Evolutionary conservation across 2,797 vertebrate species (phyloP), one percentile per base, ranked within the genome.

Genomic region (Heliangelus exortis): DNA sequence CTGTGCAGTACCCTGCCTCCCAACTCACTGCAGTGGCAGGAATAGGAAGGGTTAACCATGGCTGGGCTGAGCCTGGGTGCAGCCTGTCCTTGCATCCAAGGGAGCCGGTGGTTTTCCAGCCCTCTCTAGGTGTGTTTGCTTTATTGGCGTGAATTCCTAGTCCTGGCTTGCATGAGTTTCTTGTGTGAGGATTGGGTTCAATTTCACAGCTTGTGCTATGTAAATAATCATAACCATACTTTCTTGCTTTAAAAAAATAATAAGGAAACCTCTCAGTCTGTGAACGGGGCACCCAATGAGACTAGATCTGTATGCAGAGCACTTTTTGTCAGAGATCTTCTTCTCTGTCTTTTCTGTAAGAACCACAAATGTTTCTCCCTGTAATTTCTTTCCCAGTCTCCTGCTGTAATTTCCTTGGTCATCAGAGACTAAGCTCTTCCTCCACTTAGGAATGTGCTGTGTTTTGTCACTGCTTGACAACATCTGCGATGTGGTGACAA

Each of bases 401-500:
- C 89, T 84, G 69, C 62, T 43, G 83, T 92, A 93, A 92, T 76
- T 96, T 97, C 95, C 93, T 87, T 54, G 39, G 66, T 83, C 93
- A 93, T 94, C 94, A 91, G 91, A 96, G 90, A 96, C 96, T 84
- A 92, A 47, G 31, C 86, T 93, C 86, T 96, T 89, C 91, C 89
- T 95, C 94, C 95, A 96, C 29, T 97, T 97, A 95, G 57, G 83
- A 96, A 66, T 4, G 17, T 93, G 94, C 96, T 89, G 81, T 47
- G 21, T 96, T 97, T 96, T 97, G 95, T 97, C 96, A 92, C 89
- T 84, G 88, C 97, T 93, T 96, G 94, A 96, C 96, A 94, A 96
- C 96, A 97, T 96, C 87, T 97, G 97, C 94, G 97, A 95, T 95
- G 93, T 93, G 90, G 91, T 92, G 96, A 96, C 97, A 97, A 97